phyloP scores from a whole-genome alignment of 92 coral and sea anemone genomes.

The Phenganax stokvisi region DNA sequence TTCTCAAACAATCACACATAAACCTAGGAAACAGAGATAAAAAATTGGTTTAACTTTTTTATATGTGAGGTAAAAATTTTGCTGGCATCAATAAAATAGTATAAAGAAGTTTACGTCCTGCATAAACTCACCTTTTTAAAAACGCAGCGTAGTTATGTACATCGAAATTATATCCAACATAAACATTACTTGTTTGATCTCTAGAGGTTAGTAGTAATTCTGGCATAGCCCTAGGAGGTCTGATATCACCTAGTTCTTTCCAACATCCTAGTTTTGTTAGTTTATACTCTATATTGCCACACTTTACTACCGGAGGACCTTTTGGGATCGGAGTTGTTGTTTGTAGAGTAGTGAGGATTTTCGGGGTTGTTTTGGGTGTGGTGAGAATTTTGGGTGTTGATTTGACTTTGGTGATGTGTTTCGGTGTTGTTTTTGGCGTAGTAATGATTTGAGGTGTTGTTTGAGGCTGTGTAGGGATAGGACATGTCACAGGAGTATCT shows the following conservation, averaged over 20 bases:
- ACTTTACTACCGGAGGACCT: slow-evolving; percentile 22
- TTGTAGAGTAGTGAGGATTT: neutral
- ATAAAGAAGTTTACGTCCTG: neutral
- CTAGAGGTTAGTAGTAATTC: slow-evolving; percentile 18
- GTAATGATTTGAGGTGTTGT: slow-evolving; percentile 14
- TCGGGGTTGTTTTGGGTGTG: slow-evolving; percentile 8
- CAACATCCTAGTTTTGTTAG: slow-evolving; percentile 31
- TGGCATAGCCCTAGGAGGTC: slow-evolving; percentile 18
- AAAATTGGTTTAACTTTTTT: neutral
- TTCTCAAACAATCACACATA: slow-evolving; percentile 19
- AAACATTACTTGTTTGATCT: slow-evolving; percentile 7
- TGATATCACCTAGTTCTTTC: slow-evolving; percentile 13
- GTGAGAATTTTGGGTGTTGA: neutral
- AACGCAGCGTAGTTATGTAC: neutral
- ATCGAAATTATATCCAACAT: slow-evolving; percentile 30
- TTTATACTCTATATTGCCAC: slow-evolving; percentile 22
- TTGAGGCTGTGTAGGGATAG: slow-evolving; percentile 8
- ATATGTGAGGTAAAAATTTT: neutral
- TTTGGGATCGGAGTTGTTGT: neutral
- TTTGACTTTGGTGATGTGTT: neutral
- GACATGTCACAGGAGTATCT: slow-evolving; percentile 29
- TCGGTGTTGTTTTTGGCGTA: neutral
- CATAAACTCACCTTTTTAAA: slow-evolving; percentile 20
- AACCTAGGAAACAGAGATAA: neutral
- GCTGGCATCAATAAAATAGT: too few species aligned